A percentile compares a stretch with the other conserved stretches of the same genome.
phyloP scores from a whole-genome alignment of 2,113 vertebrate species.

The Rhodinocichla rosea region DNA sequence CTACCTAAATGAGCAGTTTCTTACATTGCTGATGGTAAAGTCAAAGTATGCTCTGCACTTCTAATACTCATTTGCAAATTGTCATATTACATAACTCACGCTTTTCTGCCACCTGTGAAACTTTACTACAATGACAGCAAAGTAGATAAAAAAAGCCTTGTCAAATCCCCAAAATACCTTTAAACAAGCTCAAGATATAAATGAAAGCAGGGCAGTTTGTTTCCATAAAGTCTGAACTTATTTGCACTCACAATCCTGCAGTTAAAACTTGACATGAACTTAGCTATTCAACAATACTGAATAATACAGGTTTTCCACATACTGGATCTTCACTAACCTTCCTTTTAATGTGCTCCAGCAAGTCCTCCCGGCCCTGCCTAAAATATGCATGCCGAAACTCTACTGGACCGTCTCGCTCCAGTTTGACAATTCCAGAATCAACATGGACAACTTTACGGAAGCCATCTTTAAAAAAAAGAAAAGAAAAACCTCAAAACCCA shows the following conservation, averaged over 20 bases:
- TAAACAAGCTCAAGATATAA: not conserved
- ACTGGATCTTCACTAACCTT: slow-evolving; percentile 77
- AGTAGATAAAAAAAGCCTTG: not conserved
- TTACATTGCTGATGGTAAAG: not conserved
- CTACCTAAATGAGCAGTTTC: not conserved
- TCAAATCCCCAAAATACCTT: not conserved
- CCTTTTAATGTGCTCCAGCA: slow-evolving; percentile 94
- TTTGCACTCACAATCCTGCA: not conserved
- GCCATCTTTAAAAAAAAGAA: slow-evolving; percentile 80
- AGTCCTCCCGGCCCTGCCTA: slow-evolving; percentile 91
- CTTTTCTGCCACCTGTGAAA: not conserved
- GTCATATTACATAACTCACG: not conserved
- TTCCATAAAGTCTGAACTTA: not conserved
- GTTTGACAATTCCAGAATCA: slow-evolving; percentile 89
- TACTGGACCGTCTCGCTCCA: slow-evolving; percentile 89
- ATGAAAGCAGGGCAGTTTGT: not conserved
- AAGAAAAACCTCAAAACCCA: not conserved
- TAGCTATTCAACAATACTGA: not conserved
- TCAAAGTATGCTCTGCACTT: not conserved
- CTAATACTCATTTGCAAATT: not conserved
- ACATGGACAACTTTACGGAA: slow-evolving; percentile 96
- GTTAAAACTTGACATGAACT: not conserved
- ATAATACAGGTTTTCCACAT: not conserved
- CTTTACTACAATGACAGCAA: not conserved
- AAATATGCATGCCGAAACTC: slow-evolving; percentile 96